phyloP scores from a whole-genome alignment of 2,113 vertebrate species.

The Gadus macrocephalus region DNA sequence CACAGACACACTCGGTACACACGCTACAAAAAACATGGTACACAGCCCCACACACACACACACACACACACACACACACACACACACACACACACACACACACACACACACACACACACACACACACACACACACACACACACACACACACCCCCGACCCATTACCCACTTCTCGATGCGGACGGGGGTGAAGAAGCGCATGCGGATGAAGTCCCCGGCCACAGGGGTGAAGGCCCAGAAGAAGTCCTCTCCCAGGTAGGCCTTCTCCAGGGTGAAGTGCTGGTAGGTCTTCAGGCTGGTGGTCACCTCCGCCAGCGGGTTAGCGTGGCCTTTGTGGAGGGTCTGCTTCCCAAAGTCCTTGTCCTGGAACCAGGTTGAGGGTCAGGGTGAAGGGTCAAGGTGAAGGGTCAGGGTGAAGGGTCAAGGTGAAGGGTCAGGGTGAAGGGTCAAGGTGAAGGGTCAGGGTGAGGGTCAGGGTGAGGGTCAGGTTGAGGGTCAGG shows the following conservation, averaged over 20 bases:
- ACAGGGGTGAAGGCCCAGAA: constrained; percentile 98
- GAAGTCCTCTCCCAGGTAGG: constrained; percentile 95
- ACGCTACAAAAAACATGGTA: too few species aligned
- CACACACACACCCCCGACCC: not conserved
- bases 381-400: too few species aligned
- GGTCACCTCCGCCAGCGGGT: constrained; percentile 94
- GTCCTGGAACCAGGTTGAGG: constrained; percentile 71
- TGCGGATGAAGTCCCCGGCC: constrained; percentile 93
- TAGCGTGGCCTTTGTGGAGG: constrained; percentile 90
- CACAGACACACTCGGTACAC: too few species aligned
- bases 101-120: not conserved
- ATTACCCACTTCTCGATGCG: constrained; percentile 84
- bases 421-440: too few species aligned
- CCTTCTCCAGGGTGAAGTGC: constrained; percentile 98
- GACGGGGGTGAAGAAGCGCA: constrained; percentile 94
- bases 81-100: not conserved
- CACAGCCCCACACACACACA: not conserved
- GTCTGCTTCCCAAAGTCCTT: constrained; percentile 97
- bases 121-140: not conserved
- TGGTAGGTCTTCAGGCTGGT: constrained; percentile 99
- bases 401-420: too few species aligned
- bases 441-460: too few species aligned
- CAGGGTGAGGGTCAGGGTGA: too few species aligned
- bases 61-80: too few species aligned
- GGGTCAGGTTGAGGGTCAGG: too few species aligned